phyloP scores from a whole-genome alignment of 2,797 vertebrate species.

The Urosaurus nigricauda region DNA sequence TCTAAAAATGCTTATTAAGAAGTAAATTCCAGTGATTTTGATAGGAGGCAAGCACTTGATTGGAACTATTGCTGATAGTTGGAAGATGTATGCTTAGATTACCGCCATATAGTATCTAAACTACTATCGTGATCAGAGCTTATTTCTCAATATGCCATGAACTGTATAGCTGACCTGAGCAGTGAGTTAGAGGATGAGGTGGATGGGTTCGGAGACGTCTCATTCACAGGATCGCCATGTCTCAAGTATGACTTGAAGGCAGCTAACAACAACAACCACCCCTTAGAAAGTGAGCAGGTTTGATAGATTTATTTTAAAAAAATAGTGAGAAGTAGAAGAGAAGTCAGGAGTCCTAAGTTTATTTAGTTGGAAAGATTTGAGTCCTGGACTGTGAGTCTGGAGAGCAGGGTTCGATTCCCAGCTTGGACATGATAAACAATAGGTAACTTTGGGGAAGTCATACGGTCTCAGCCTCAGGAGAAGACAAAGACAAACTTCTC shows the following conservation, averaged over 20 bases:
- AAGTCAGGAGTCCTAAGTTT: not conserved
- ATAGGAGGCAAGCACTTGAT: not conserved
- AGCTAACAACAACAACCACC: not conserved
- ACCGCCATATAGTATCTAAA: not conserved
- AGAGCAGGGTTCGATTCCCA: too few relatives aligned
- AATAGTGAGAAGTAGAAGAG: not conserved
- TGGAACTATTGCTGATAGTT: not conserved
- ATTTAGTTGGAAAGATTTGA: not conserved
- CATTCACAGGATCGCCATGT: too few relatives aligned
- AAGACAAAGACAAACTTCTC: too few relatives aligned
- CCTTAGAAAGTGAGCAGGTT: not conserved
- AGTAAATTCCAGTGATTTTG: not conserved
- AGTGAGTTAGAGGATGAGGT: too few relatives aligned
- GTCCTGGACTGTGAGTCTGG: too few relatives aligned
- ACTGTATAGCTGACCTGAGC: not conserved
- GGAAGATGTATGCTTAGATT: constrained; percentile 1
- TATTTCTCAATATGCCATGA: not conserved
- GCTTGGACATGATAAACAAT: too few relatives aligned
- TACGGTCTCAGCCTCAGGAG: too few relatives aligned
- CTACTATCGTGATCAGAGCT: not conserved
- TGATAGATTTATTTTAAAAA: not conserved
- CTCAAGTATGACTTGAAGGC: too few relatives aligned
- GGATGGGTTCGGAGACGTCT: too few relatives aligned
- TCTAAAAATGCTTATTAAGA: not conserved
- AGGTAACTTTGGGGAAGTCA: too few relatives aligned